Percentiles rank a stretch among this genome's conserved stretches.
Conservation (phyloP, 2,113 vertebrate genomes). For the Nerophis ophidion region DNA sequence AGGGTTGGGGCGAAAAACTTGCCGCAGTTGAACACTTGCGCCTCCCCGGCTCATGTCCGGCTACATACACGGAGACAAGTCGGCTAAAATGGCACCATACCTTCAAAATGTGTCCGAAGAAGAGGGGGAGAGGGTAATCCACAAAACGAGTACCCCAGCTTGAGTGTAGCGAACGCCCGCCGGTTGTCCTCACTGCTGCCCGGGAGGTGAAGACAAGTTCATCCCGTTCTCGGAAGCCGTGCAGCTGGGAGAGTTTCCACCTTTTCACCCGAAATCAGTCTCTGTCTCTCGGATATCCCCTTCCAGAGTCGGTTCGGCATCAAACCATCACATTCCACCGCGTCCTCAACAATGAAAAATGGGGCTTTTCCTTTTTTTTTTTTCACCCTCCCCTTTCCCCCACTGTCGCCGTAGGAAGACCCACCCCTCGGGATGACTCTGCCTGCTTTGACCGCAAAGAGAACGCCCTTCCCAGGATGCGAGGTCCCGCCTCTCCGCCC, state of each 20-base stretch:
- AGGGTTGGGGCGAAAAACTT: slow-evolving; percentile 61
- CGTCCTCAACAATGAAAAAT: slow-evolving; percentile 76
- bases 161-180: slow-evolving; percentile 29
- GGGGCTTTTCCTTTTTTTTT: slow-evolving; percentile 66
- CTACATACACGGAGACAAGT: neutral
- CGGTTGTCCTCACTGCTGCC: slow-evolving; percentile 39
- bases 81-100: slow-evolving; percentile 38
- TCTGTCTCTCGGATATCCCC: slow-evolving; percentile 54
- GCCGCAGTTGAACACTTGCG: slow-evolving; percentile 70
- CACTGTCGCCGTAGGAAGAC: slow-evolving; percentile 59
- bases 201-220: slow-evolving; percentile 49
- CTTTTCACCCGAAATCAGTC: slow-evolving; percentile 18
- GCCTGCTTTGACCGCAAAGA: slow-evolving; percentile 65
- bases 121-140: slow-evolving; percentile 45
- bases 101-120: slow-evolving; percentile 26
- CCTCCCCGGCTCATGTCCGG: slow-evolving; percentile 44
- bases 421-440: slow-evolving; percentile 71
- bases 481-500: slow-evolving; percentile 63
- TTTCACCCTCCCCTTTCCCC: neutral
- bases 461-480: slow-evolving; percentile 72
- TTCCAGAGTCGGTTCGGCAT: slow-evolving; percentile 56
- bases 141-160: slow-evolving; percentile 34
- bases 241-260: slow-evolving; percentile 19
- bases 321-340: slow-evolving; percentile 76
- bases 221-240: slow-evolving; percentile 35